phyloP scores from a whole-genome alignment of 1,140 invertebrate species.

The Philotrypesis tridentata region DNA sequence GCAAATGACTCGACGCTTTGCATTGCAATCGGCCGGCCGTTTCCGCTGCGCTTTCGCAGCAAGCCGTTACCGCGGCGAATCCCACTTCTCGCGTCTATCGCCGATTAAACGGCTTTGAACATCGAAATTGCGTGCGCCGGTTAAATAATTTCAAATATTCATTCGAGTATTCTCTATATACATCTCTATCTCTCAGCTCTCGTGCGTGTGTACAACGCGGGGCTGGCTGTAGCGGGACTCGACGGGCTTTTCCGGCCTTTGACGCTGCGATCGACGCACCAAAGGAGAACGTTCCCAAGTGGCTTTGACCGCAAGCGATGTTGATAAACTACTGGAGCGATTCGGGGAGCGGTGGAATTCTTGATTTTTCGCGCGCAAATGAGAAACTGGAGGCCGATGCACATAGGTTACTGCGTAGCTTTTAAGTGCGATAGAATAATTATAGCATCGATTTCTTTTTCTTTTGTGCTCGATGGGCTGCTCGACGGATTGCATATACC shows the following conservation, averaged over 20 bases:
- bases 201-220: no score
- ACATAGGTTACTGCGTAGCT: no score
- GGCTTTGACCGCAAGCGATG: conserved; percentile 82
- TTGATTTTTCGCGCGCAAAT: no score
- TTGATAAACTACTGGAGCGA: conserved; percentile 85
- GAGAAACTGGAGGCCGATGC: no score
- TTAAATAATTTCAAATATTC: neutral
- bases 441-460: no score
- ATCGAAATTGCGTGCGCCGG: neutral
- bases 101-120: conserved; percentile 55
- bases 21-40: conserved; percentile 78
- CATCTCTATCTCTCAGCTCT: no score
- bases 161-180: conserved; percentile 45
- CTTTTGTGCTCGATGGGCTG: no score
- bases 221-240: conserved; percentile 83
- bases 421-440: no score
- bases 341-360: conserved; percentile 80
- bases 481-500: no score
- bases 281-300: conserved; percentile 76
- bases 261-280: conserved; percentile 80
- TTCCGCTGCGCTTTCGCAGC: conserved; percentile 74
- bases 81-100: conserved; percentile 82
- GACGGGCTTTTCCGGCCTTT: conserved; percentile 88
- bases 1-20: conserved; percentile 69
- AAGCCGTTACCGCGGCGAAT: conserved; percentile 73